Percentiles rank a stretch among this genome's conserved stretches.
These are phyloP conservation scores for Trematomus loennbergii DNA, from an alignment of 2,113 vertebrate genomes.

Conservation along the genomic window DNA sequence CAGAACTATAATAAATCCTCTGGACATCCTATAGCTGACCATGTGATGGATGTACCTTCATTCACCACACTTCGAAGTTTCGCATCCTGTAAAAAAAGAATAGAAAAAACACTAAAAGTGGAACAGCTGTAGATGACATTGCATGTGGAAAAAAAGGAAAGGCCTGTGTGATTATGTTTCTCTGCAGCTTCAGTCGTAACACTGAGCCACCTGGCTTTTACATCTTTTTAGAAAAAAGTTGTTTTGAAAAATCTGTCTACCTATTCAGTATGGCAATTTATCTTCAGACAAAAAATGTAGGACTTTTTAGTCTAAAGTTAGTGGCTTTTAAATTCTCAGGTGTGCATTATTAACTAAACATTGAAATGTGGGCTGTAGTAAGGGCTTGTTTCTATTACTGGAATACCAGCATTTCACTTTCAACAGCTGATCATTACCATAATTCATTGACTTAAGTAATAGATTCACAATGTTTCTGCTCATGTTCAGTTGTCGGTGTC, in stretches of 20 bases:
- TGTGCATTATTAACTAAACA: background rate
- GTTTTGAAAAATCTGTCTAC: background rate
- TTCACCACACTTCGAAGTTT: background rate
- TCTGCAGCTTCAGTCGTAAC: slow-evolving; percentile 21
- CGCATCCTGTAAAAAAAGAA: slow-evolving; percentile 21
- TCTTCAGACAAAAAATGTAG: background rate
- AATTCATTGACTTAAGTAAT: slow-evolving; percentile 12
- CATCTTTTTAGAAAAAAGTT: slow-evolving; percentile 12
- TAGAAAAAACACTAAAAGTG: slow-evolving; percentile 7
- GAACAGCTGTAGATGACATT: slow-evolving; percentile 34
- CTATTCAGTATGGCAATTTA: background rate
- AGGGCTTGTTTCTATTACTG: slow-evolving; percentile 2
- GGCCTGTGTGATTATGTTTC: slow-evolving; percentile 3
- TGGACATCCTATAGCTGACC: background rate
- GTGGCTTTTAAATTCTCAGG: background rate
- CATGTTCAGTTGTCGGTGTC: background rate
- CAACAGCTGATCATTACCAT: slow-evolving; percentile 1
- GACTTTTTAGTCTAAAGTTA: background rate
- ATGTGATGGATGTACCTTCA: background rate
- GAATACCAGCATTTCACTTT: slow-evolving; percentile 7
- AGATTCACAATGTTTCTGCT: slow-evolving; percentile 5
- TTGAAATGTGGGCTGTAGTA: slow-evolving; percentile 1
- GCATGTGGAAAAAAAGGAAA: no score
- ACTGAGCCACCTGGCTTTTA: slow-evolving; percentile 23
- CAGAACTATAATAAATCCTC: background rate